Evolutionary conservation across 2,888 invertebrate genomes (phyloP), one percentile per base, ranked within the genome.

Genomic region (Cryptocheilus praepositus): DNA sequence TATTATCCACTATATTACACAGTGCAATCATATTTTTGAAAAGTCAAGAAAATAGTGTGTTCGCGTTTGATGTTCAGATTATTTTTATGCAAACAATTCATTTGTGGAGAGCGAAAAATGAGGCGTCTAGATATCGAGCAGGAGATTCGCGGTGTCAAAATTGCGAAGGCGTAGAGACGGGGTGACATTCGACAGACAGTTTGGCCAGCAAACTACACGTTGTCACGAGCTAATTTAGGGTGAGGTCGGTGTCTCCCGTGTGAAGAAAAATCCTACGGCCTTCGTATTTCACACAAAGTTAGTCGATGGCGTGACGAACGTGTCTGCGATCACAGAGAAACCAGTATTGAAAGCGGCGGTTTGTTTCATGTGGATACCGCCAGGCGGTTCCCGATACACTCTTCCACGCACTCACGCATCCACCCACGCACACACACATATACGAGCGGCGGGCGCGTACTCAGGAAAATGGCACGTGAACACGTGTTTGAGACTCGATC

Each of bases 291-390:
- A 5, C 49, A 18, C 49, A 49, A 49, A 49, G 49, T 49, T 18
- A n/a, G 53, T 28, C 67, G 62, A 61, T 63, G 55, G 44, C 55
- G 60, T 44, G 55, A 69, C 52, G 56, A 51, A 65, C 61, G 56
- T 22, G 53, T 58, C 64, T 21, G 22, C 72, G 71, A 73, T 78
- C 63, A 66, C 61, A 67, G 66, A 53, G 68, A 64, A 61, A 76
- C 65, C 79, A 65, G 64, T 68, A 76, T 71, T 64, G 64, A 36
- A 65, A 59, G 43, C 67, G 63, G 62, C 55, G 80, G 74, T 74
- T 59, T 73, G 79, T 80, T 80, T 80, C 80, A 75, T 77, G 77
- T 75, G 77, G 71, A 77, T 65, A 74, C 74, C 55, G 45, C 22
- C 62, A 28, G 60, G 21, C 62, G 70, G 64, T 67, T 19, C 15